phyloP scores from a whole-genome alignment of 1,140 invertebrate species.

The Lethrus apterus region DNA sequence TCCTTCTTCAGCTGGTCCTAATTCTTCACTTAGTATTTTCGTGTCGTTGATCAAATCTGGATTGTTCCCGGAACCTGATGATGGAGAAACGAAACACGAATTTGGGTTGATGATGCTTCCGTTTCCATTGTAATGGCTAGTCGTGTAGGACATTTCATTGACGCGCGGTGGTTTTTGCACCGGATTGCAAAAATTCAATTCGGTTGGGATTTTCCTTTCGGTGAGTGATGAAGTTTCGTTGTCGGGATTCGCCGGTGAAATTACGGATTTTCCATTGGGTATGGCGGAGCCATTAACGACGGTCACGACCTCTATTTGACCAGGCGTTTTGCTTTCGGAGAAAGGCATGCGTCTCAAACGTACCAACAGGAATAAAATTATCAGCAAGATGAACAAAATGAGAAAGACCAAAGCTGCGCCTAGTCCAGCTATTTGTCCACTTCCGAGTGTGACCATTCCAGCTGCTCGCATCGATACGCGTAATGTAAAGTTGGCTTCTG shows the following conservation, averaged over 20 bases:
- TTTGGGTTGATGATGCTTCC: constrained; percentile 54
- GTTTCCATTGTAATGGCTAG: constrained; percentile 53
- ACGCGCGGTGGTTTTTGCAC: constrained; percentile 60
- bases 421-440: constrained; percentile 77
- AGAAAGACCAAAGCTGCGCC: constrained; percentile 73
- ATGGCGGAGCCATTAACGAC: constrained; percentile 50
- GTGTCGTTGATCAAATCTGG: constrained; percentile 78
- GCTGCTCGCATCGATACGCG: constrained; percentile 68
- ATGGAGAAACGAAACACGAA: constrained; percentile 57
- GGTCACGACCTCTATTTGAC: constrained; percentile 60
- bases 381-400: constrained; percentile 66
- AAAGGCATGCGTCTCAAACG: constrained; percentile 60
- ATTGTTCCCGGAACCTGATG: constrained; percentile 64
- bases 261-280: constrained; percentile 41
- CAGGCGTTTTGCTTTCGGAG: constrained; percentile 67
- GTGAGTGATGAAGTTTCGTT: constrained; percentile 44
- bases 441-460: constrained; percentile 71
- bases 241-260: constrained; percentile 40
- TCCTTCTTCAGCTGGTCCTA: constrained; percentile 27
- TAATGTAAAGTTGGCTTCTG: constrained; percentile 86
- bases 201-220: constrained; percentile 39
- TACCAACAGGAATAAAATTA: constrained; percentile 64
- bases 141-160: constrained; percentile 56
- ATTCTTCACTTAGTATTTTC: constrained; percentile 48
- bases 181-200: constrained; percentile 55